Evolutionary conservation across 2,888 invertebrate species (phyloP).

Genomic region (Meganola albula): DNA sequence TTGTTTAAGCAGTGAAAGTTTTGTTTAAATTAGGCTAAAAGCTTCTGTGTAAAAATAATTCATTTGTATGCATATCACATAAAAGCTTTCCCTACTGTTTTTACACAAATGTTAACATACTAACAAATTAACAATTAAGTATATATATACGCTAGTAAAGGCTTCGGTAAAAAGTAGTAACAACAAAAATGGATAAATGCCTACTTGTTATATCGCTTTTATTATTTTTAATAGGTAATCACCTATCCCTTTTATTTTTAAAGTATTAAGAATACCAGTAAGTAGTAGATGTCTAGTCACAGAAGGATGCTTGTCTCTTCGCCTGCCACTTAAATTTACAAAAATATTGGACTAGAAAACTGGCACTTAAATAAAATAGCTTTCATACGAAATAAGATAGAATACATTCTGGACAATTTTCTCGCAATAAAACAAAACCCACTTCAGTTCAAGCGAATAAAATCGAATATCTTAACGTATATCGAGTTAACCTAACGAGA

Average conservation of each 20-base stretch:
- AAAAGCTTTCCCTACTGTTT: slow-evolving; percentile 23
- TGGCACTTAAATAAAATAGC: slow-evolving; percentile 44
- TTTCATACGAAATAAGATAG: slow-evolving; percentile 17
- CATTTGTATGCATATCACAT: slow-evolving; percentile 19
- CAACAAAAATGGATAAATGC: too few relatives aligned
- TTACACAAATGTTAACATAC: slow-evolving; percentile 22
- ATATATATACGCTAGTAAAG: too few relatives aligned
- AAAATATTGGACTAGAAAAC: slow-evolving; percentile 53
- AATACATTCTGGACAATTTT: slow-evolving; percentile 13
- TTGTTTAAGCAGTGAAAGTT: slow-evolving; percentile 24
- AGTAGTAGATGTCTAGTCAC: too few relatives aligned
- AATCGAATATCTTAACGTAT: slow-evolving; percentile 38
- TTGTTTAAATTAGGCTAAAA: slow-evolving; percentile 21
- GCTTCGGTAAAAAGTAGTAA: too few relatives aligned
- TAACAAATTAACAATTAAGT: slow-evolving; percentile 16
- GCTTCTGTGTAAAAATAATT: slow-evolving; percentile 18
- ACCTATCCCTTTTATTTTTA: too few relatives aligned
- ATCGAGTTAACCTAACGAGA: slow-evolving; percentile 47
- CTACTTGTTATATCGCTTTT: too few relatives aligned
- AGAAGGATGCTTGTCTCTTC: too few relatives aligned
- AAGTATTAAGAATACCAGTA: too few relatives aligned
- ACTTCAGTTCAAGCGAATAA: slow-evolving; percentile 26
- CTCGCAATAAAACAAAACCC: slow-evolving; percentile 20
- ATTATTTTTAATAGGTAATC: too few relatives aligned
- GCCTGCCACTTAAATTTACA: slow-evolving; percentile 45